A percentile compares a stretch with the other conserved stretches of the same genome.
Conservation (phyloP, 2,797 vertebrate genomes). For the Rousettus madagascariensis region DNA sequence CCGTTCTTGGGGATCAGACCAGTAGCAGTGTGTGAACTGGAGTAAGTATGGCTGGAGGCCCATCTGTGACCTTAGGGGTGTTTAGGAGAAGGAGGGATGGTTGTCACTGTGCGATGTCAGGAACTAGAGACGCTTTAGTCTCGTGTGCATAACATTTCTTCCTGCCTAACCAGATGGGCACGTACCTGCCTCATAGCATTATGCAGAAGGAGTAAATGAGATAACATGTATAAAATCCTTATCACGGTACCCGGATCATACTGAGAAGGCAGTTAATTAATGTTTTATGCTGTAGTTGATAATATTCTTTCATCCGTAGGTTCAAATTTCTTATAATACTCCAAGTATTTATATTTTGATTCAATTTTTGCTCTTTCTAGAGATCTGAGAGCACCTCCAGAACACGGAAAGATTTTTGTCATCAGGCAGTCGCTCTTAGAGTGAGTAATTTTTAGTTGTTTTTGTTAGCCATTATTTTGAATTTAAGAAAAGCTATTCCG, state of each 20-base stretch:
- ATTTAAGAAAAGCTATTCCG: background rate
- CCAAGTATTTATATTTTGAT: conserved; percentile 15
- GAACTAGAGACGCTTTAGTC: background rate
- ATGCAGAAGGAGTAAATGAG: background rate
- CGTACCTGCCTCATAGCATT: background rate
- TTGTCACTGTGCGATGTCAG: background rate
- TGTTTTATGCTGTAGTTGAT: background rate
- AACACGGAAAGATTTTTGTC: conserved; percentile 93
- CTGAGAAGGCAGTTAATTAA: background rate
- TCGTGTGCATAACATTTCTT: background rate
- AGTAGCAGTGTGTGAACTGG: background rate
- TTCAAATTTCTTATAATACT: conserved; percentile 44
- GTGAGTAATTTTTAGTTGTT: conserved; percentile 86
- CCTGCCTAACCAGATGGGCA: background rate
- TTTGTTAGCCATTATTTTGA: conserved; percentile 12
- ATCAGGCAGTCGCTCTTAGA: conserved; percentile 93
- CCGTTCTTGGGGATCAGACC: background rate
- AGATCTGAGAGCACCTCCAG: conserved; percentile 86
- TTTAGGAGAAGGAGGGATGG: background rate
- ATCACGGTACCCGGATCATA: background rate
- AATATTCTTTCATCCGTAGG: background rate
- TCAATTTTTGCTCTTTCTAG: conserved; percentile 78
- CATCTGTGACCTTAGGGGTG: background rate
- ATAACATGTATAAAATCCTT: background rate
- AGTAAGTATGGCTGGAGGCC: background rate